These are phyloP conservation scores for Hydrophis major DNA, from an alignment of 2,797 vertebrate species.

Conservation along the genomic window DNA sequence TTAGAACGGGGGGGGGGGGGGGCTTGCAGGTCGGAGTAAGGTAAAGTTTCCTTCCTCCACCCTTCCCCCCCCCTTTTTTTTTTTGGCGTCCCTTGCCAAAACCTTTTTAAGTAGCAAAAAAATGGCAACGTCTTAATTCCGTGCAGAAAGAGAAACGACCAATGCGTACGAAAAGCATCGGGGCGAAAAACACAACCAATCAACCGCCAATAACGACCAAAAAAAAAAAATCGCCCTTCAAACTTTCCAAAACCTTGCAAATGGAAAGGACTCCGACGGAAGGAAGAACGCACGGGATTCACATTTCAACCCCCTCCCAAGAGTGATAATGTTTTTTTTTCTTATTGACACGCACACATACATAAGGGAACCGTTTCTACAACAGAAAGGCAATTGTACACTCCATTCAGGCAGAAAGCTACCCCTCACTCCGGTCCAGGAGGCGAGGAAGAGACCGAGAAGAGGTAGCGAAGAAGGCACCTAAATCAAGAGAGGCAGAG, in stretches of 20 bases:
- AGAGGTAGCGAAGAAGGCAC: background rate
- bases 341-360: too few species aligned
- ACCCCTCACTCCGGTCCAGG: constrained; percentile 21
- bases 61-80: background rate
- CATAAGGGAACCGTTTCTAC: constrained; percentile 8
- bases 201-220: too few species aligned
- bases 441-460: constrained; percentile 47
- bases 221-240: background rate
- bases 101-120: background rate
- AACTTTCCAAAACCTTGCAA: background rate
- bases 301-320: background rate
- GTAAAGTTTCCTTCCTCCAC: background rate
- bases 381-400: constrained; percentile 44
- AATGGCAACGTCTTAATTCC: background rate
- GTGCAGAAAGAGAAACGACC: background rate
- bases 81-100: background rate
- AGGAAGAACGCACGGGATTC: background rate
- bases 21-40: too few species aligned
- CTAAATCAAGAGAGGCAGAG: background rate
- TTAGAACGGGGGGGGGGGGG: background rate
- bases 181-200: accelerated
- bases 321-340: background rate
- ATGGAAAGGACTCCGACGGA: background rate
- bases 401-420: constrained; percentile 44
- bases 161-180: background rate